Conservation (phyloP, 2,797 vertebrate species). For the Adelosebastes latens region DNA sequence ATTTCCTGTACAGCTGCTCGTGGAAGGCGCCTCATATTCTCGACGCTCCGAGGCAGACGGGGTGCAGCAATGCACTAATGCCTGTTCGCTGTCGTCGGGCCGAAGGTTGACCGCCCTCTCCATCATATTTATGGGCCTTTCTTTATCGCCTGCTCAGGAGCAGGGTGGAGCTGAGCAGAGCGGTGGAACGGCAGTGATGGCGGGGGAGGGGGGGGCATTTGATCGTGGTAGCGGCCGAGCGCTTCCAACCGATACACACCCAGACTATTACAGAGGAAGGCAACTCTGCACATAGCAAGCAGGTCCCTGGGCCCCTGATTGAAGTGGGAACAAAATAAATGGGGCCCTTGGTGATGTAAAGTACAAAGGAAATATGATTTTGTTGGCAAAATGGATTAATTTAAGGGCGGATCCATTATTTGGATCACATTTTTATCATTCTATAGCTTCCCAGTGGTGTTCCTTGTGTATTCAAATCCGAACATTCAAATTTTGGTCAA, state of each 20-base stretch:
- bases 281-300: slow-evolving; percentile 5
- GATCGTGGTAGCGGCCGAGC: background rate
- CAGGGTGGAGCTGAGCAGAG: slow-evolving; percentile 14
- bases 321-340: slow-evolving; percentile 41
- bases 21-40: slow-evolving; percentile 62
- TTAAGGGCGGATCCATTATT: too few relatives aligned
- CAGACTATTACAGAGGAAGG: slow-evolving; percentile 26
- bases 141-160: slow-evolving; percentile 62
- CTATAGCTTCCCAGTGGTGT: too few relatives aligned
- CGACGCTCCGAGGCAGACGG: slow-evolving; percentile 53
- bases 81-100: slow-evolving; percentile 62
- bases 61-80: slow-evolving; percentile 54
- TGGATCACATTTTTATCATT: too few relatives aligned
- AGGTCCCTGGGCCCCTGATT: slow-evolving; percentile 6
- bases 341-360: background rate
- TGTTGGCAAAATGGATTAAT: background rate
- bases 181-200: slow-evolving; percentile 4
- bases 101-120: slow-evolving; percentile 70
- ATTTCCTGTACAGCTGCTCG: slow-evolving; percentile 71
- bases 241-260: slow-evolving; percentile 25
- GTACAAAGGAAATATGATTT: background rate
- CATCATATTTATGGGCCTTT: slow-evolving; percentile 77
- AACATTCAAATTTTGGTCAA: too few relatives aligned
- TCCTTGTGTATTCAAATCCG: too few relatives aligned
- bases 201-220: background rate